These are phyloP conservation scores for Limnephilus auricula DNA, from an alignment of 2,888 invertebrate species.

Conservation along the genomic window DNA sequence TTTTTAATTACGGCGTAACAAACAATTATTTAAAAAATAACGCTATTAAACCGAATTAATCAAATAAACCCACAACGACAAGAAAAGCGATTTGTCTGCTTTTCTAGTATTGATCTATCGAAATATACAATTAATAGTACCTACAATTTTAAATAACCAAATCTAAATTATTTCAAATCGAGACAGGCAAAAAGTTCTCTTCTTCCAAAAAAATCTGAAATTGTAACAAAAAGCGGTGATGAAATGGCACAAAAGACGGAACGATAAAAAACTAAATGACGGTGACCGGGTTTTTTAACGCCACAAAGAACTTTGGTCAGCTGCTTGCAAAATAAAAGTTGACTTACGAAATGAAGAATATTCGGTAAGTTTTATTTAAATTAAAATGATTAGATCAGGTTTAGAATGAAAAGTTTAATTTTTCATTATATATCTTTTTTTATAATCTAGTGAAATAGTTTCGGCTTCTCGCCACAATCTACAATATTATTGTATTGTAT, in stretches of 20 bases:
- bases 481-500: too few species aligned
- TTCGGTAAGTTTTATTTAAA: not conserved
- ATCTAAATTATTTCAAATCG: not conserved
- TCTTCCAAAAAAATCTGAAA: conserved; percentile 27
- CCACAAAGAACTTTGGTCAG: not conserved
- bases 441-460: too few species aligned
- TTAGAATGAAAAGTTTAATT: too few species aligned
- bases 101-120: not conserved
- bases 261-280: conserved; percentile 19
- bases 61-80: not conserved
- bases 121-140: not conserved
- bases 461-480: too few species aligned
- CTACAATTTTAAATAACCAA: not conserved
- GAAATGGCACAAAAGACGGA: conserved; percentile 6
- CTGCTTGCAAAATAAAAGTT: not conserved
- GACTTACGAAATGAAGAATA: not conserved
- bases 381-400: not conserved
- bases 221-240: not conserved
- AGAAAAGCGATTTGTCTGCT: not conserved
- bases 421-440: too few species aligned
- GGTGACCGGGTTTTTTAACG: conserved; percentile 17
- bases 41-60: not conserved
- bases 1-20: not conserved
- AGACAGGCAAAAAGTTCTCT: conserved; percentile 27
- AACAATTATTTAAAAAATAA: not conserved